Evolutionary conservation across 2,797 vertebrate species (phyloP), one percentile per base, ranked within the genome.

Genomic region (Tangara arthus): DNA sequence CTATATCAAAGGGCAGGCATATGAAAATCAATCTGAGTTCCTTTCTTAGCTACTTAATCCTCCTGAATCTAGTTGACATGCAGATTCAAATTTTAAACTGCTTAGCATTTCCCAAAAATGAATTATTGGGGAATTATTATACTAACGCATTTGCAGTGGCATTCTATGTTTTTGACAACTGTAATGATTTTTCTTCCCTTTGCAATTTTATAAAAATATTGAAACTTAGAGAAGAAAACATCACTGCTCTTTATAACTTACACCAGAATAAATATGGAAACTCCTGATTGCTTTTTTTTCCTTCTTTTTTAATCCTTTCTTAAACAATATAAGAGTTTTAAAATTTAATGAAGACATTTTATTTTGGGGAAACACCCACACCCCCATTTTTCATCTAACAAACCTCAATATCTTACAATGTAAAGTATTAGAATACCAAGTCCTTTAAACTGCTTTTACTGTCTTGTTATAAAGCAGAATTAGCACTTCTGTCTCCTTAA

Each of bases 341-440:
- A 90, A 92, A 56, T n/a, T 7, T 17, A 68, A 34, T 41, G 12
- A 27, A 77, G 32, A 23, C 15, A 55, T 52, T 63, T 75, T 66
- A 34, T 28, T 35, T 11, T 34, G 22, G 9, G 8, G 6, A 76
- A 22, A 21, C 4, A 11, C 3, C 3, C 1, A 8, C 4, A 7
- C 0, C 2, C 3, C 1, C 1, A 7, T 53, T 79, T 76, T 82
- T 52, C 8, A n/a, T 64, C 20, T 55, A 79, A 61, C 1, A 76
- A 42, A 60, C 17, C 11, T 89, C 39, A 82, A 4, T 53, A 64
- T 56, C 19, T 64, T 55, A 34, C 4, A 39, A 2, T 46, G 76
- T 34, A 30, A 42, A 76, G 4, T 6, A 50, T 20, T 46, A 57
- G 3, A 27, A 52, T 90, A 42, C 1, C 15, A 32, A 56, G 6